Base-by-base conservation (phyloP, 1,140 invertebrate species). In the Nylanderia fulva region DNA sequence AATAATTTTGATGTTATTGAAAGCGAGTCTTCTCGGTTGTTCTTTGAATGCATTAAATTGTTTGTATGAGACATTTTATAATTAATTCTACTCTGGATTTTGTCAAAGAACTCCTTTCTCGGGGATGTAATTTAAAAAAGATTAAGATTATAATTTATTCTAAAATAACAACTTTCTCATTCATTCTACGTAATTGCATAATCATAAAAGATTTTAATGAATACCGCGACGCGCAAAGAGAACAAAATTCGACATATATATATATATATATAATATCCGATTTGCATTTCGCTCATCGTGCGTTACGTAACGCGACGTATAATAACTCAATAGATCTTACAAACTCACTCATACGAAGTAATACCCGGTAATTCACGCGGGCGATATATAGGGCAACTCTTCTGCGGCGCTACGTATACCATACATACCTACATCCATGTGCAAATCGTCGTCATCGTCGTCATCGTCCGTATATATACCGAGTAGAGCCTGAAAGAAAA, bases 301-400 rank as follows among this genome's bases (percentile, higher is more conserved):
- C 36, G 21, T 80, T 80, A 45, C 64, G 21, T 58, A 82, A 82
- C 66, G 29, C 1, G 6, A 24, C 24, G 66, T 33, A 27, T 71
- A 71, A 80, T 80, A 56, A 68, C 66, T 71, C 66, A 71, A 82
- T 82, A 82, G 77, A 82, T 82, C 52, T 80, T 71, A 42, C 77
- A 24, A 58, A 71, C 36, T 79, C 63, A 33, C 24, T 80, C 21
- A 8, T 58, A 58, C 77, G 36, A 58, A 52, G 52, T 82, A 82
- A 82, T 82, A 71, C 66, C 77, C 52, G 64, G n/a, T 71, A 82
- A 82, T 82, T 71, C 64, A 39, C 52, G 52, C 52, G 5, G 36
- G 24, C 66, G 71, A 82, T 69, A 27, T 82, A 52, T n/a, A n/a
- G 52, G 52, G 13, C 66, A 48, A 72, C 52, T 71, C 77, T 80